Conservation (phyloP, 2,888 invertebrate genomes). For the Parelbella ahira region DNA sequence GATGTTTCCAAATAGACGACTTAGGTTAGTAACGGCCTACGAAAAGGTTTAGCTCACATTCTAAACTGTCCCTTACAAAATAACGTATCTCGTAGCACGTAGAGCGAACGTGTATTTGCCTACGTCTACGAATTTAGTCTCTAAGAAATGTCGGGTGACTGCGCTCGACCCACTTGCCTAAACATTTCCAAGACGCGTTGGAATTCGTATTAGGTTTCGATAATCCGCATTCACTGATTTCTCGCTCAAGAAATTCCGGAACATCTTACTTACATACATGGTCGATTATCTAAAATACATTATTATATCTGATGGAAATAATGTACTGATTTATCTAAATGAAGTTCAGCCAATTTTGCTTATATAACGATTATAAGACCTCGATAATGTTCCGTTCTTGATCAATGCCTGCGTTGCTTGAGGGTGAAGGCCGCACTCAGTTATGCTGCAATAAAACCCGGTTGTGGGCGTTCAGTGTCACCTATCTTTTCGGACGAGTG, state of each 20-base stretch:
- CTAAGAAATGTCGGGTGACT: conserved; percentile 48
- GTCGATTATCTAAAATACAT: too few species aligned
- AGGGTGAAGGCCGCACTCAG: too few species aligned
- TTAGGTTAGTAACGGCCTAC: conserved; percentile 19
- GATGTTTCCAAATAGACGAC: conserved; percentile 32
- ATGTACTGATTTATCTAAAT: too few species aligned
- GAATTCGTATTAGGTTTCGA: conserved; percentile 67
- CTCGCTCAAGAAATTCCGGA: conserved; percentile 46
- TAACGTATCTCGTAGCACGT: conserved; percentile 39
- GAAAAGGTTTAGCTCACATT: conserved; percentile 52
- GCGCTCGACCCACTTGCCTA: conserved; percentile 58
- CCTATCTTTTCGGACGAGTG: too few species aligned
- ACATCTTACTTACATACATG: conserved; percentile 46
- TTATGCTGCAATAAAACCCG: too few species aligned
- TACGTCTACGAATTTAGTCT: conserved; percentile 45
- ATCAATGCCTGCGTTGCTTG: too few species aligned
- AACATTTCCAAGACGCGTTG: conserved; percentile 56
- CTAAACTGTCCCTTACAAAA: conserved; percentile 47
- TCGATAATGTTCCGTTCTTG: too few species aligned
- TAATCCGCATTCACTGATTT: conserved; percentile 49
- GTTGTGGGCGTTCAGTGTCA: too few species aligned
- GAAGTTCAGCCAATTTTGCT: too few species aligned
- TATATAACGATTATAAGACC: too few species aligned
- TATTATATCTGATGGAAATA: too few species aligned
- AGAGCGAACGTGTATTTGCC: conserved; percentile 41